Conservation (phyloP, 92 coral and sea anemone genomes). For the Anthopleura xanthogrammica region DNA sequence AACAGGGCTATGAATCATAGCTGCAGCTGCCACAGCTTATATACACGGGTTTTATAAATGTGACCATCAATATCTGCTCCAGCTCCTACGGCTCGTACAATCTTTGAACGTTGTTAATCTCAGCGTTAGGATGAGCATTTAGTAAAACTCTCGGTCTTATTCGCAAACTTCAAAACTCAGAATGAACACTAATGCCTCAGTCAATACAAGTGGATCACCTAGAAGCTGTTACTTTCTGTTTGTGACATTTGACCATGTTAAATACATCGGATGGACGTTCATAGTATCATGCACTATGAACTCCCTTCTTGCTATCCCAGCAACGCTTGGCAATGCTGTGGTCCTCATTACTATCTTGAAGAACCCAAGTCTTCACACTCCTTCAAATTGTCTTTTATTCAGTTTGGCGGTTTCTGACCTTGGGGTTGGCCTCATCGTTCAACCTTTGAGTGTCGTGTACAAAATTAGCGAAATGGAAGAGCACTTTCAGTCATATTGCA, state of each 20-base stretch:
- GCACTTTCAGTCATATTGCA: slow-evolving; percentile 7
- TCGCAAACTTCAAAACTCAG: neutral
- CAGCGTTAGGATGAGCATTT: too few relatives aligned
- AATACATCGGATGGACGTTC: slow-evolving; percentile 5
- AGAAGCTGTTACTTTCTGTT: slow-evolving; percentile 18
- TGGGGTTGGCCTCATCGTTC: slow-evolving; percentile 36
- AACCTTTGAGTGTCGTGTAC: slow-evolving; percentile 27
- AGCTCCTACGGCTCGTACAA: too few relatives aligned
- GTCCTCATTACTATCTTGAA: slow-evolving; percentile 26
- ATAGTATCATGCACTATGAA: slow-evolving; percentile 13
- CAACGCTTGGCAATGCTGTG: slow-evolving; percentile 23
- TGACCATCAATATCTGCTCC: too few relatives aligned
- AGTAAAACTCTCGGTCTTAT: too few relatives aligned
- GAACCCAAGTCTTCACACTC: slow-evolving; percentile 31
- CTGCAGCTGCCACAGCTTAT: too few relatives aligned
- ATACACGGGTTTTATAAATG: too few relatives aligned
- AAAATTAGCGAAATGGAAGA: slow-evolving; percentile 12
- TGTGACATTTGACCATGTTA: slow-evolving; percentile 17
- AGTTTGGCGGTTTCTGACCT: slow-evolving; percentile 42
- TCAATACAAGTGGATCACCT: neutral
- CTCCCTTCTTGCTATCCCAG: slow-evolving; percentile 11
- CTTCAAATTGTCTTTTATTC: slow-evolving; percentile 26
- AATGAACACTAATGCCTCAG: neutral
- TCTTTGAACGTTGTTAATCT: too few relatives aligned
- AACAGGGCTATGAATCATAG: too few relatives aligned